phyloP scores from a whole-genome alignment of 2,797 vertebrate genomes.

The Melopsittacus undulatus region DNA sequence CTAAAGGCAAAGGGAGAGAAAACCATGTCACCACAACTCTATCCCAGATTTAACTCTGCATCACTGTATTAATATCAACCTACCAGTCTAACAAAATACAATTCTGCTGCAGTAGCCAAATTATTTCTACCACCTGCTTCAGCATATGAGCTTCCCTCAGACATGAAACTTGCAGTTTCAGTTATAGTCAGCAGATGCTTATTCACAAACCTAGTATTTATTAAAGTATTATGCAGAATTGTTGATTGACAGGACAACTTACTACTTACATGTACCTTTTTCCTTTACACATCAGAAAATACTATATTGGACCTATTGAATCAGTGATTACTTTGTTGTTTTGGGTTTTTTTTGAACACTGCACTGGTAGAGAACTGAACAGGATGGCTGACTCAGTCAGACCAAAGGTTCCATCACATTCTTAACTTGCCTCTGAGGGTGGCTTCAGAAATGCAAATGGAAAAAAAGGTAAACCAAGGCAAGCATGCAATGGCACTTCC shows the following conservation, averaged over 20 bases:
- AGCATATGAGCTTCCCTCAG: neutral
- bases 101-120: slow-evolving; percentile 17
- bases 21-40: neutral
- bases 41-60: neutral
- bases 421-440: neutral
- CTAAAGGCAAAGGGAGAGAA: rapidly evolving
- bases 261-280: neutral
- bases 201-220: slow-evolving; percentile 10
- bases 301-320: neutral
- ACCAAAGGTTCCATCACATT: neutral
- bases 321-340: neutral
- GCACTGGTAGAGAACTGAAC: neutral
- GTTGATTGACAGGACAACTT: neutral
- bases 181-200: slow-evolving; percentile 10
- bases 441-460: neutral
- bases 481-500: neutral
- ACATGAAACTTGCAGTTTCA: slow-evolving; percentile 51
- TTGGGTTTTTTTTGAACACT: neutral
- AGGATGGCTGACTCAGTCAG: neutral
- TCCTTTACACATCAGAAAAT: neutral
- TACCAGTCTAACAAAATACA: neutral
- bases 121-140: slow-evolving; percentile 39
- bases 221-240: neutral
- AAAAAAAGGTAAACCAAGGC: neutral
- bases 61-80: neutral